Conservation (phyloP, 1,140 invertebrate genomes). For the Leptestheria dahalacensis region DNA sequence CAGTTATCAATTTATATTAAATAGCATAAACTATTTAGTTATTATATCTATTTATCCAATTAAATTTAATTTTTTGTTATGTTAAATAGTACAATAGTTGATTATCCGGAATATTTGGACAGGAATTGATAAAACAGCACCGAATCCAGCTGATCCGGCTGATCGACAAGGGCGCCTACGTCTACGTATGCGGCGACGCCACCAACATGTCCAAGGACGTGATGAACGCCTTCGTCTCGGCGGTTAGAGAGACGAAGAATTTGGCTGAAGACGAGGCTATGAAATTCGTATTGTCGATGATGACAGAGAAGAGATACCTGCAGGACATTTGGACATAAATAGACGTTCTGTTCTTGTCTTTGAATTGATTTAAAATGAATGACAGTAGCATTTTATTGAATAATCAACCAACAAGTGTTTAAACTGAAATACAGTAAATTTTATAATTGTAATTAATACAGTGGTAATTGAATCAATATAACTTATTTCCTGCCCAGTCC, state of each 20-base stretch:
- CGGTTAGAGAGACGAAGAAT: slow-evolving; percentile 32
- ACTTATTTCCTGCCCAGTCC: too few relatives aligned
- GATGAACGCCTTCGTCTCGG: slow-evolving; percentile 36
- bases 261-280: slow-evolving; percentile 15
- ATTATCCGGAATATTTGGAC: too few relatives aligned
- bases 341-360: too few relatives aligned
- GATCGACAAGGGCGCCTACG: slow-evolving; percentile 33
- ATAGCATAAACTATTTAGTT: not conserved
- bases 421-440: too few relatives aligned
- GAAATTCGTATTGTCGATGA: not conserved
- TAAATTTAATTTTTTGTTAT: too few relatives aligned
- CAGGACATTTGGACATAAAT: slow-evolving; percentile 16
- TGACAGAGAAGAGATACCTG: slow-evolving; percentile 14
- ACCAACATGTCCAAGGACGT: slow-evolving; percentile 55
- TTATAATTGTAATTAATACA: too few relatives aligned
- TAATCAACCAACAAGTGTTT: too few relatives aligned
- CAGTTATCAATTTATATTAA: too few relatives aligned
- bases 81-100: too few relatives aligned
- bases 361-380: too few relatives aligned
- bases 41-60: not conserved
- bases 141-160: slow-evolving; percentile 37
- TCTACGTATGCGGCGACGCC: slow-evolving; percentile 67
- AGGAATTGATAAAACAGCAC: slow-evolving; percentile 39
- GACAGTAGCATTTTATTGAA: too few relatives aligned
- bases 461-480: too few relatives aligned